Conservation (phyloP, 2,113 vertebrate genomes). For the Hypanus sabinus region DNA sequence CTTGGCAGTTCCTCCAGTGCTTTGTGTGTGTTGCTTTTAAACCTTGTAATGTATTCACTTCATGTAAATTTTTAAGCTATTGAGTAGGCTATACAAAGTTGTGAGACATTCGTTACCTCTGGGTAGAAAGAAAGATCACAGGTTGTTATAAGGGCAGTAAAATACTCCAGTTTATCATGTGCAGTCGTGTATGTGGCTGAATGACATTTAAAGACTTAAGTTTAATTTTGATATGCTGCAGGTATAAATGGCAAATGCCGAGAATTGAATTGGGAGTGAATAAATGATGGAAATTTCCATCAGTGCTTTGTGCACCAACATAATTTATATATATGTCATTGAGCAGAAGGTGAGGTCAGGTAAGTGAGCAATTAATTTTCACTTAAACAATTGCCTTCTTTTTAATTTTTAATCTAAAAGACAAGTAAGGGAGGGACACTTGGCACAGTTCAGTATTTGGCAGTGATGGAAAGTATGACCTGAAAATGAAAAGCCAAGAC, state of each 20-base stretch:
- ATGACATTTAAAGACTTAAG: neutral
- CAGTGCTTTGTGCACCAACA: neutral
- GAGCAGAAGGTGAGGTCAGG: neutral
- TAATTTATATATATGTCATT: slow-evolving; percentile 3
- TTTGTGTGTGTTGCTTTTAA: no score
- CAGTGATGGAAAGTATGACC: neutral
- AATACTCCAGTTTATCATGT: neutral
- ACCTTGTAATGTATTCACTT: no score
- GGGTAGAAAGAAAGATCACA: neutral
- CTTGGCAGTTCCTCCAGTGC: no score
- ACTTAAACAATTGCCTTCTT: neutral
- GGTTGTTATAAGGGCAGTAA: neutral
- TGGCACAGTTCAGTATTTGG: neutral
- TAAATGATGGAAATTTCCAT: neutral
- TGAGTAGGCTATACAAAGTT: neutral
- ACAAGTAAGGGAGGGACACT: neutral
- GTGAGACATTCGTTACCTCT: neutral
- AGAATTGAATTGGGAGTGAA: neutral
- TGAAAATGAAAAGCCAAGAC: neutral
- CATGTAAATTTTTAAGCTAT: neutral
- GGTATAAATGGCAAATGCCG: neutral
- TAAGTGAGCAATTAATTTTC: neutral
- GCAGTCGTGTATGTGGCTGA: neutral
- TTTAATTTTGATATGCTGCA: neutral
- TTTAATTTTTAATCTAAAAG: neutral